A percentile compares a stretch with the other conserved stretches of the same genome.
These are phyloP conservation scores for Chaetoderma sp. DNA, from an alignment of 2,888 invertebrate species.

Conservation along the genomic window DNA sequence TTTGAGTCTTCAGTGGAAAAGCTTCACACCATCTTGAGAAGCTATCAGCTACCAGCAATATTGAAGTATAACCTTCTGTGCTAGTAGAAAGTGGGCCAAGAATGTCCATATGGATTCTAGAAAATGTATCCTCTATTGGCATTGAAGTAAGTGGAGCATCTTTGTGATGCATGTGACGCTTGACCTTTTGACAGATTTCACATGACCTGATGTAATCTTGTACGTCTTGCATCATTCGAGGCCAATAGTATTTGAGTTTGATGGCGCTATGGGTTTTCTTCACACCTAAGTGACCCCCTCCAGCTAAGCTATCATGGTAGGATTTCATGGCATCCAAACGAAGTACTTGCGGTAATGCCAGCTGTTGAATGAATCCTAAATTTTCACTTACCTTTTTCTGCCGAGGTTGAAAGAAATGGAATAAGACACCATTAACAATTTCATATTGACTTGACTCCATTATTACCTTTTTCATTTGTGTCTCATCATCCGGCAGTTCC, in stretches of 20 bases:
- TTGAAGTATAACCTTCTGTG: background rate
- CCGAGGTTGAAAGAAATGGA: too few relatives aligned
- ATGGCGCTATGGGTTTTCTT: background rate
- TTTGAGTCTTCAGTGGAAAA: background rate
- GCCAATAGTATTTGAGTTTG: constrained; percentile 4
- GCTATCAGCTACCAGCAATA: background rate
- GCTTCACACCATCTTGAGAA: background rate
- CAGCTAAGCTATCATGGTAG: constrained; percentile 16
- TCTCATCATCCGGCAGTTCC: too few relatives aligned
- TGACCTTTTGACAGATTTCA: background rate
- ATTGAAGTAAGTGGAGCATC: background rate
- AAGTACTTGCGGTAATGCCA: background rate
- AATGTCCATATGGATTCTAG: background rate
- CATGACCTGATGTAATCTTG: background rate
- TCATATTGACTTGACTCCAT: too few relatives aligned
- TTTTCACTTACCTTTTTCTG: too few relatives aligned
- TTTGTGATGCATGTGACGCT: background rate
- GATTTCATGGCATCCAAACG: background rate
- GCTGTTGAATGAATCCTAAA: too few relatives aligned
- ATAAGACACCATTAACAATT: too few relatives aligned
- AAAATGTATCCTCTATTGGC: background rate
- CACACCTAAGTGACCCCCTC: constrained; percentile 1
- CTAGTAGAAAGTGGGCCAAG: background rate
- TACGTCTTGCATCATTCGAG: too few relatives aligned
- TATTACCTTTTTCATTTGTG: too few relatives aligned